Percentiles rank a stretch among this genome's conserved stretches.
phyloP scores from a whole-genome alignment of 2,113 vertebrate species.

The Panurus biarmicus region DNA sequence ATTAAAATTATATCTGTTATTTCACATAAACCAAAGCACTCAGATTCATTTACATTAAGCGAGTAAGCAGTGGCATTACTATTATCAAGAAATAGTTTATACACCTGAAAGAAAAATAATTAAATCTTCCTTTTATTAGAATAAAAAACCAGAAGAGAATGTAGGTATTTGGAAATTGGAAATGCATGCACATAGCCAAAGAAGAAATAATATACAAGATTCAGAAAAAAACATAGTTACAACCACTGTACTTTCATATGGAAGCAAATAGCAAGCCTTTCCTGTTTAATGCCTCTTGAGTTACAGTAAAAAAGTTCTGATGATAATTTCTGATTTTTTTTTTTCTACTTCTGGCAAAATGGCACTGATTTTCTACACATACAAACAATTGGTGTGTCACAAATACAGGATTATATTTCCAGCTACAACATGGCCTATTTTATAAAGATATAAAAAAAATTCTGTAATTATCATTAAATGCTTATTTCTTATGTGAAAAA shows the following conservation, averaged over 20 bases:
- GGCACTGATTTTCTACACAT: not conserved
- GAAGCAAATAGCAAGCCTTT: not conserved
- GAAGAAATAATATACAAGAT: not conserved
- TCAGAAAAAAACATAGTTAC: not conserved
- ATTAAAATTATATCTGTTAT: not conserved
- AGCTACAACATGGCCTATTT: not conserved
- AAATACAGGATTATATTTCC: not conserved
- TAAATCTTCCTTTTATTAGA: not conserved
- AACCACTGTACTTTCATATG: not conserved
- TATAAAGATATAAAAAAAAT: not conserved
- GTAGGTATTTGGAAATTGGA: not conserved
- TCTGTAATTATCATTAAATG: not conserved
- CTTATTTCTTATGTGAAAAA: not conserved
- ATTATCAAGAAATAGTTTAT: not conserved
- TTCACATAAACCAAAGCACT: not conserved
- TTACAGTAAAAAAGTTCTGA: not conserved
- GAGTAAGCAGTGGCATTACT: not conserved
- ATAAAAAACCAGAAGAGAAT: not conserved
- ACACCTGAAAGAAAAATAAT: not conserved
- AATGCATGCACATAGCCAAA: accelerated
- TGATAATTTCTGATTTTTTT: not conserved
- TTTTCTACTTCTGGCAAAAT: not conserved
- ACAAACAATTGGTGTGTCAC: not conserved
- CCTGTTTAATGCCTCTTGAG: not conserved
- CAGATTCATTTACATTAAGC: not conserved